Evolutionary conservation across 2,113 vertebrate species (phyloP).

Genomic region (Lathamus discolor): DNA sequence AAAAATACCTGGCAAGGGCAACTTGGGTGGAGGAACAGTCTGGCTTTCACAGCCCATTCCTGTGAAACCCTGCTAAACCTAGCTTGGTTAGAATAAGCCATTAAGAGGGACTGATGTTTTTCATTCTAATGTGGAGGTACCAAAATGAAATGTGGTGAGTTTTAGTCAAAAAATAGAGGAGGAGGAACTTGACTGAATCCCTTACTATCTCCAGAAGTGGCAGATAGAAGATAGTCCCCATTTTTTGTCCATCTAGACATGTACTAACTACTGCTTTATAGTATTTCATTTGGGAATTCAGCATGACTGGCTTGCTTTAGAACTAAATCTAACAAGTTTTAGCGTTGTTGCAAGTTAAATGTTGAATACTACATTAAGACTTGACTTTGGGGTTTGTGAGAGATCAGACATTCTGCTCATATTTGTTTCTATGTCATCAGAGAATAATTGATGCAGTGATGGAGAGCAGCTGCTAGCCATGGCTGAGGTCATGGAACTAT

Average conservation of each 20-base stretch:
- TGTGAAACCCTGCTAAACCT: neutral
- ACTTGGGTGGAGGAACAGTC: neutral
- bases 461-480: constrained; percentile 46
- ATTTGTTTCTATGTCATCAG: constrained; percentile 13
- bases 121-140: neutral
- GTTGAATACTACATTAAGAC: neutral
- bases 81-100: neutral
- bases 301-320: neutral
- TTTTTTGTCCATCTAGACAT: neutral
- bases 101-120: neutral
- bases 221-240: neutral
- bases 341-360: neutral
- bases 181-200: neutral
- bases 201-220: neutral
- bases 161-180: neutral
- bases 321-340: neutral
- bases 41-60: neutral
- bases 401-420: neutral
- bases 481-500: constrained; percentile 47
- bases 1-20: neutral
- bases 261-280: neutral
- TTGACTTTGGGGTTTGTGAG: constrained; percentile 38
- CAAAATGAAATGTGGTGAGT: neutral
- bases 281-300: neutral
- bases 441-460: constrained; percentile 36